Base-by-base conservation (phyloP, 2,888 invertebrate genomes). In the Tillus elongatus region DNA sequence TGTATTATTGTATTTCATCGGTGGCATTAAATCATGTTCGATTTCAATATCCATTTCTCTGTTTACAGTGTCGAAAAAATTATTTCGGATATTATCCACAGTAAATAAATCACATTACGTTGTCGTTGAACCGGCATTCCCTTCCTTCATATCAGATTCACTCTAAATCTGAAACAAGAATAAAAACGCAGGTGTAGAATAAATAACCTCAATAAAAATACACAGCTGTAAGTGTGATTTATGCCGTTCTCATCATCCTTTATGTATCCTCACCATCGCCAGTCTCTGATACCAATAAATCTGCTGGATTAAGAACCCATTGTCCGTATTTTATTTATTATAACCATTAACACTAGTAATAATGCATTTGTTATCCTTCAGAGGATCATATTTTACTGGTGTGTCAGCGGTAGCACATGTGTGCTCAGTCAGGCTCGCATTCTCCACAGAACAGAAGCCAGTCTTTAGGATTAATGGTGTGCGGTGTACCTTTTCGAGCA, bases 321-420 rank as follows among this genome's bases (percentile, higher is more conserved):
- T 64, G 64, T 64, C 61, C 62, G 58, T 53, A 56, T 58, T 61
- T 64, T 64, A 64, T 64, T 64, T 64, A 64, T 64, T 61, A 62
- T 60, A 61, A 63, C 63, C 63, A 64, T 64, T 64, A 64, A 64
- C 65, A 64, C 62, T 60, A 61, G 63, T 64, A 63, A 66, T 66
- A 66, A 66, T 66, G 64, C 66, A 64, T 64, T 66, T 63, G 64
- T 66, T 64, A 66, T 64, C 63, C 63, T 62, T 62, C 60, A 55
- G 57, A 60, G 61, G 52, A 61, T 61, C 60, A 62, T 63, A 62
- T 63, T 62, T 64, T 62, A 58, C 54, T 48, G 54, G 41, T 46
- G 49, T 56, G 59, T 58, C 60, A 58, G 54, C 59, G 54, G 58
- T 60, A 61, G 60, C 61, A 63, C 58, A 57, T 57, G 58, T 58